Evolutionary conservation across 2,113 vertebrate genomes (phyloP).

Genomic region (Leptobrachium ailaonicum): DNA sequence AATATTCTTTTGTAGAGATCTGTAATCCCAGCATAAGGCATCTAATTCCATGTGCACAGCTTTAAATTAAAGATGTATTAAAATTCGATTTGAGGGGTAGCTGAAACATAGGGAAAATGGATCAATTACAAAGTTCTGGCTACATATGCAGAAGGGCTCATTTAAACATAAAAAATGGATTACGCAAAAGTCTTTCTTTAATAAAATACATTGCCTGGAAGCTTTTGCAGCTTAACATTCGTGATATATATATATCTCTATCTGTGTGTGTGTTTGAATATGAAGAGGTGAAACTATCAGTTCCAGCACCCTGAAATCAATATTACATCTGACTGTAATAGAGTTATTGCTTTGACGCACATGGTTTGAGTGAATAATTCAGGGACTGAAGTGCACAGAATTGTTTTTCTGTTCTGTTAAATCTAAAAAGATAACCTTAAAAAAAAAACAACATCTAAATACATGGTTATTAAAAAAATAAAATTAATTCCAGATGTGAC

Average conservation of each 20-base stretch:
- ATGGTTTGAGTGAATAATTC: conserved; percentile 5
- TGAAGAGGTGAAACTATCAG: neutral
- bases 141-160: conserved; percentile 39
- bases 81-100: neutral
- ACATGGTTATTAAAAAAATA: no score
- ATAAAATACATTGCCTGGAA: neutral
- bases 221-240: no score
- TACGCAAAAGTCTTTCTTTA: conserved; percentile 22
- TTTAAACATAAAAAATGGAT: neutral
- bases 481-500: no score
- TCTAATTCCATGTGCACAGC: neutral
- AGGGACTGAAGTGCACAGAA: neutral
- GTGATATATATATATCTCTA: neutral
- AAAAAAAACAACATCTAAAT: no score
- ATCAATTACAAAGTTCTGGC: neutral
- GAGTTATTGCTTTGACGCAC: neutral
- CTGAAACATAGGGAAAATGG: neutral
- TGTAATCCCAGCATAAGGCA: no score
- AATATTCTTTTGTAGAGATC: no score
- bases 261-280: no score
- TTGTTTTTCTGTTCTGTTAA: neutral
- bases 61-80: conserved; percentile 31
- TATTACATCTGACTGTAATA: neutral
- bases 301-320: neutral
- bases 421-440: neutral